phyloP scores from a whole-genome alignment of 2,113 vertebrate species.

The Seriola dumerili region DNA sequence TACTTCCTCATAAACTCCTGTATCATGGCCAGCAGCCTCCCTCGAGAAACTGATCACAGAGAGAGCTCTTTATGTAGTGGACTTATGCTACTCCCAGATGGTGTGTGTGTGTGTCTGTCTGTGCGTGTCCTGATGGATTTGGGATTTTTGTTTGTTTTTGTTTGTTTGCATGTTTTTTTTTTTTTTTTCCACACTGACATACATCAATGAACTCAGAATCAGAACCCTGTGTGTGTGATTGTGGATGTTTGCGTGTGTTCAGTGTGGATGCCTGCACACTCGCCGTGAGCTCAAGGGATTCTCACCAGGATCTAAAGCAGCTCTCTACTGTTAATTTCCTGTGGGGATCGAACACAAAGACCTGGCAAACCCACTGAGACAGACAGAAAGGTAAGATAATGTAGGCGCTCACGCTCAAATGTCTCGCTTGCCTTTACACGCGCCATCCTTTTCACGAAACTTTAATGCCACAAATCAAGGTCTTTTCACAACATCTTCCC shows the following conservation, averaged over 20 bases:
- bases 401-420: background rate
- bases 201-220: constrained; percentile 38
- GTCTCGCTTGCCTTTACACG: constrained; percentile 8
- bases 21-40: constrained; percentile 35
- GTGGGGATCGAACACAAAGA: constrained; percentile 39
- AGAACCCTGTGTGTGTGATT: background rate
- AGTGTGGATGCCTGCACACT: constrained; percentile 1
- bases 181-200: constrained; percentile 42
- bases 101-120: constrained; percentile 20
- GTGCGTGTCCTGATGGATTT: constrained; percentile 10
- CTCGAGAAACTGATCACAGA: constrained; percentile 45
- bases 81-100: constrained; percentile 64
- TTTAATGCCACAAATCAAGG: background rate
- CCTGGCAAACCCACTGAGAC: constrained; percentile 41
- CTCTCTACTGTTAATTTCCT: constrained; percentile 34
- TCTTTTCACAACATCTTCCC: background rate
- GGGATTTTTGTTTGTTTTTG: constrained; percentile 32
- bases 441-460: background rate
- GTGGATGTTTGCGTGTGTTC: constrained; percentile 24
- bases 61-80: constrained; percentile 51
- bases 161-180: constrained; percentile 24
- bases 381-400: background rate
- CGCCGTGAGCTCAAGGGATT: constrained; percentile 7
- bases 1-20: constrained; percentile 43
- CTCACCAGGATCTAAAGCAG: constrained; percentile 37